Base-by-base conservation (phyloP, 1,140 invertebrate species). In the Solenopsis invicta region DNA sequence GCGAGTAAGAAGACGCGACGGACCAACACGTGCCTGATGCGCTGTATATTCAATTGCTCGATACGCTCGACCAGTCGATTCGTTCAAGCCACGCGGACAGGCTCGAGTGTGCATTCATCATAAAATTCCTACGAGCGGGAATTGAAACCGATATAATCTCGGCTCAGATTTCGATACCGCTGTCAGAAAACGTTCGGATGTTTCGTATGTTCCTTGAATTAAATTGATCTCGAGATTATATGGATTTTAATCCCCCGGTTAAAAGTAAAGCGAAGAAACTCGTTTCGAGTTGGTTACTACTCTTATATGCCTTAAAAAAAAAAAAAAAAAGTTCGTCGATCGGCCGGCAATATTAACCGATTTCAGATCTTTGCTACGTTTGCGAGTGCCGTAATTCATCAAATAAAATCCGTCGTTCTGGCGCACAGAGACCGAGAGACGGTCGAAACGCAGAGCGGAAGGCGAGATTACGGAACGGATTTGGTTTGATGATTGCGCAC, bases 1-100 rank as follows among this genome's bases (percentile, higher is more conserved):
- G 41, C 62, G 72, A 62, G 41, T 29, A 75, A 75, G 69, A 74
- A 54, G 56, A 89, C 48, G 72, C 75, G 71, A 87, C 85, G 91
- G 90, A 93, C 91, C 92, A 90, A 90, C 91, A 90, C 88, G 91
- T 92, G 89, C 92, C 92, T 92, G 91, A 81, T 88, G 72, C 64
- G 64, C 41, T 67, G 24, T 67, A 78, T 67, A 62, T 50, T 84
- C 50, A 62, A 88, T 61, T 82, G 34, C 78, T 64, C 9, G 59
- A 88, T 29, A 82, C 10, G 18, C 61, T 45, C 82, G 69, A 71
- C 34, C 72, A 37, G 48, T 50, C 37, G 37, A 59, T 76, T 41
- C 24, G 50, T 64, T 85, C 81, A 61, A 76, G 56, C 54, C 72
- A 61, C 81, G 81, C 81, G 81, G 45, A 76, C 72, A 54, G 66